phyloP scores from a whole-genome alignment of 2,797 vertebrate genomes.

The Prionace glauca region DNA sequence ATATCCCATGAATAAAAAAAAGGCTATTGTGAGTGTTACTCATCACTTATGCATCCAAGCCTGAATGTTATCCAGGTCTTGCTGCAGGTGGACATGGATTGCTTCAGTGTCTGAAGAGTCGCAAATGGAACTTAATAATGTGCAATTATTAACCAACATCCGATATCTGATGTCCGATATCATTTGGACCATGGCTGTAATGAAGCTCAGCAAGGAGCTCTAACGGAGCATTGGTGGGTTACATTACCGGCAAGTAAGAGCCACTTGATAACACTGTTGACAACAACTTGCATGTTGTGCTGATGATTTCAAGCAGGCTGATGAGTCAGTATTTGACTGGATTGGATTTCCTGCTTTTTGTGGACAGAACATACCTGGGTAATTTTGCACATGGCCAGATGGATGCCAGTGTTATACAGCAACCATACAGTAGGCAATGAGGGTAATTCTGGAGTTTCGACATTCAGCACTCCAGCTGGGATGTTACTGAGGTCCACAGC shows the following conservation, averaged over 20 bases:
- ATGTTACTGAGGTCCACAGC: not conserved
- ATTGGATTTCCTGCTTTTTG: not conserved
- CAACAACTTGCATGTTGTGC: not conserved
- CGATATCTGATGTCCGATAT: too few relatives aligned
- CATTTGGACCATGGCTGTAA: not conserved
- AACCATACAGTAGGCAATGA: too few relatives aligned
- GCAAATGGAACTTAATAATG: too few relatives aligned
- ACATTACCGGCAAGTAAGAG: not conserved
- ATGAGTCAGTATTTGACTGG: not conserved
- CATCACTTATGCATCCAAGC: too few relatives aligned
- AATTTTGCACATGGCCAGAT: not conserved
- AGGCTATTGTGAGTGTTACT: too few relatives aligned
- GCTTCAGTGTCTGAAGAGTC: too few relatives aligned
- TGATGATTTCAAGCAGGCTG: not conserved
- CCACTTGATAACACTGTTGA: not conserved
- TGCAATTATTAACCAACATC: too few relatives aligned
- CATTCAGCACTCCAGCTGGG: not conserved
- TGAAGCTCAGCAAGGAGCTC: not conserved
- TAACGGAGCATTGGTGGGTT: not conserved
- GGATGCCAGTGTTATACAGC: not conserved
- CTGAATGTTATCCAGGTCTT: too few relatives aligned
- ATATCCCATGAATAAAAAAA: too few relatives aligned
- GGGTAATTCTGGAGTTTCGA: not conserved
- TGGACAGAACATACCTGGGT: not conserved
- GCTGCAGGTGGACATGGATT: too few relatives aligned